Evolutionary conservation across 2,888 invertebrate genomes (phyloP), one percentile per base, ranked within the genome.

Genomic region (Clitarchus hookeri): DNA sequence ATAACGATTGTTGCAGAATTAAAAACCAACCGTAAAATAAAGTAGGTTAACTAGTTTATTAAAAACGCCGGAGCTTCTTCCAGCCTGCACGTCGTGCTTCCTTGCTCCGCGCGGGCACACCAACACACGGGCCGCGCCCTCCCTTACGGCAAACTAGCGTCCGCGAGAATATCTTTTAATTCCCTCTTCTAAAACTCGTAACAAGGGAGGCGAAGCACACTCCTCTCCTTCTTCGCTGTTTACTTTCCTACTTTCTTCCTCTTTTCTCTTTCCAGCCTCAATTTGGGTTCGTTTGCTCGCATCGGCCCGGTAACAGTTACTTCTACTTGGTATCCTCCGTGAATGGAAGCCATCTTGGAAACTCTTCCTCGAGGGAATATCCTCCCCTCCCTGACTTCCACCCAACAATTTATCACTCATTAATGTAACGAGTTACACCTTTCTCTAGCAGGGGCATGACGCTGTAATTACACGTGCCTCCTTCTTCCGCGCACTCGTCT

Each of bases 351-450:
- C 65, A 65, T 65, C 65, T 65, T 65, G 65, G 65, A 19, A n/a
- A 0, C 53, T 6, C 65, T n/a, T n/a, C 65, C 65, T 65, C n/a
- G 11, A 65, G 65, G n/a, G 65, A 65, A 23, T 65, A 0, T 23
- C 12, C 65, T 65, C n/a, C n/a, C 65, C 65, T 65, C 8, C 65
- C 65, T 19, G n/a, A 65, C 65, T 65, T 23, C 8, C 19, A 6
- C 65, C 65, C 19, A 16, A 6, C 65, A 23, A 23, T 65, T 65
- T 65, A 65, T 65, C 65, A 65, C 65, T 65, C 65, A 23, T 65
- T 65, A 65, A 65, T 65, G 65, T 65, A 65, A 65, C 65, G 65
- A 65, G 65, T 65, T 65, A 65, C 23, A 23, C 65, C 65, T n/a
- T 65, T 65, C 65, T 65, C 65, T 65, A 65, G 13, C n/a, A 65